Base-by-base conservation (phyloP, 1,140 invertebrate species). In the Drosophila mauritiana region DNA sequence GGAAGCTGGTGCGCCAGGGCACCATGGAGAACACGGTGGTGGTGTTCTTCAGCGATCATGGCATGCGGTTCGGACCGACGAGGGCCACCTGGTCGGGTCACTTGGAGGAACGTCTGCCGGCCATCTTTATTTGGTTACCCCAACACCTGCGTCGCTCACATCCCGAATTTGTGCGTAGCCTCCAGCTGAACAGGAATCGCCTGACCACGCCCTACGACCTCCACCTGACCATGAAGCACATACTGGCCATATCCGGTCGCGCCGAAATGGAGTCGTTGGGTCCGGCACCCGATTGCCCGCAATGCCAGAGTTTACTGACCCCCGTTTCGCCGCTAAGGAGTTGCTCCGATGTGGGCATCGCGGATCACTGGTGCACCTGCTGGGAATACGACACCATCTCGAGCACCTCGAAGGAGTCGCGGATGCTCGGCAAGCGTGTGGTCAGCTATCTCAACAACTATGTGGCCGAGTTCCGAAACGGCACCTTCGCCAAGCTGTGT, bases 41-140 rank as follows among this genome's bases (percentile, higher is more conserved):
- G 0, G 93, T 99, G 25, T 94, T 98, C 15, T 93, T 98, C 73
- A 98, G 97, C 82, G 98, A 99, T 92, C 98, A 99, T 92, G 98
- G 98, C 0, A 96, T 98, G 83, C 92, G 98, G 31, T 98, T 96
- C 93, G 98, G 98, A 2, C 93, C 93, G 3, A 95, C 97, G 15
- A 91, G 96, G 17, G 91, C 94, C 75, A 90, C 92, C 12, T 75
- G 86, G 89, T 95, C 96, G 55, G 98, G 98, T 0, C 95, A 96
- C 90, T 93, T 98, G 63, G 98, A 99, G 92, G 98, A 98, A 90
- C 93, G 97, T 43, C 91, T 99, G 17, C 98, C 98, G 0, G 97
- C 97, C 68, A 93, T 97, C 12, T 96, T 96, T 77, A 92, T 98
- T 3, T 94, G 95, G 75, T 70, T 98, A n/a, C 98, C 98, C 0